These are phyloP conservation scores for Saccopteryx bilineata DNA, from an alignment of 2,113 vertebrate genomes.

Conservation along the genomic window DNA sequence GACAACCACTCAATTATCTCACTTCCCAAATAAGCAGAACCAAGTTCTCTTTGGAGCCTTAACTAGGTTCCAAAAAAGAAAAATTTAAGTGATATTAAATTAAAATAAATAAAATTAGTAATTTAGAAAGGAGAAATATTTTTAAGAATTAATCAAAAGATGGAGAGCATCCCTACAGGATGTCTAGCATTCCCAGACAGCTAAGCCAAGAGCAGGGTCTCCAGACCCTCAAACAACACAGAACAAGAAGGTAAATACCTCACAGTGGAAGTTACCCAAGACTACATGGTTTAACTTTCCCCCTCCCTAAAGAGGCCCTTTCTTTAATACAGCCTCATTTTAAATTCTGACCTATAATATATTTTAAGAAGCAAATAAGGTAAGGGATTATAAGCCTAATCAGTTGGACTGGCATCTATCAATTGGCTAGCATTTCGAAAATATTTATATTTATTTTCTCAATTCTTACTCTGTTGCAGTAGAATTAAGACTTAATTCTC, in stretches of 20 bases:
- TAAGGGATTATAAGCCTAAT: neutral
- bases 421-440: neutral
- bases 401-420: neutral
- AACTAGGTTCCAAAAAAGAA: neutral
- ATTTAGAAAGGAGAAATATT: neutral
- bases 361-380: neutral
- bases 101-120: neutral
- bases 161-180: neutral
- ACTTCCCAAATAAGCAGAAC: neutral
- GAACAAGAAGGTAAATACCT: neutral
- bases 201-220: neutral
- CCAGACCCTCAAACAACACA: neutral
- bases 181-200: neutral
- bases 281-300: neutral
- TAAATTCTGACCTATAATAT: conserved; percentile 11
- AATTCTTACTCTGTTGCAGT: neutral
- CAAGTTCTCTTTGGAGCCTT: neutral
- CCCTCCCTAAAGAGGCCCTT: neutral
- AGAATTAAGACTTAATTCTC: neutral
- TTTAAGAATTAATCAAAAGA: conserved; percentile 18
- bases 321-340: neutral
- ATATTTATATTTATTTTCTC: conserved; percentile 16
- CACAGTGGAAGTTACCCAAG: neutral
- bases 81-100: neutral
- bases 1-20: neutral